A percentile compares a stretch with the other conserved stretches of the same genome.
Conservation (phyloP, 2,888 invertebrate species). For the Eupeodes luniger region DNA sequence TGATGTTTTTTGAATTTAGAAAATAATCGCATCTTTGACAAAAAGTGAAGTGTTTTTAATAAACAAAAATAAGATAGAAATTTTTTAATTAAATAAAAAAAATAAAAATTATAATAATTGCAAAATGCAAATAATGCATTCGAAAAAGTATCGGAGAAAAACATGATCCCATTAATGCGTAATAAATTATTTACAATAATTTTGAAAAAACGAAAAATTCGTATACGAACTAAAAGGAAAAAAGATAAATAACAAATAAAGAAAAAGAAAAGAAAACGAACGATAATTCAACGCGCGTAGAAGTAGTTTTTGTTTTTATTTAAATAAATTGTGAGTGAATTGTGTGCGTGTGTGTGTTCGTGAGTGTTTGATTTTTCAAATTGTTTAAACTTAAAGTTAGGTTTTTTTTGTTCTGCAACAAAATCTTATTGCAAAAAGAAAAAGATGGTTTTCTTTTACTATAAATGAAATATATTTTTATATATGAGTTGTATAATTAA, state of each 20-base stretch:
- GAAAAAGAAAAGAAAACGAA: constrained; percentile 61
- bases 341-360: constrained; percentile 17
- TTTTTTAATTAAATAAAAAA: not conserved
- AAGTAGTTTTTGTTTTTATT: constrained; percentile 51
- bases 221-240: constrained; percentile 83
- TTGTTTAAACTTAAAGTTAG: not conserved
- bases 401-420: not conserved
- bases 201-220: constrained; percentile 82
- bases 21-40: constrained; percentile 1
- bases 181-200: constrained; percentile 81
- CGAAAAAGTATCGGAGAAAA: constrained; percentile 79
- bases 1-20: not conserved
- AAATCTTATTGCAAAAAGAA: not conserved
- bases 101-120: constrained; percentile 69
- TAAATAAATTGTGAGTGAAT: constrained; percentile 19
- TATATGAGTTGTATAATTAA: not conserved
- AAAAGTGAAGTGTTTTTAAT: constrained; percentile 1
- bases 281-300: constrained; percentile 59
- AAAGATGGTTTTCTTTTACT: not conserved
- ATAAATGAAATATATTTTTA: not conserved
- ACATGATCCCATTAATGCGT: constrained; percentile 83
- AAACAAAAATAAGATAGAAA: not conserved
- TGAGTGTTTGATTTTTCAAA: constrained; percentile 22
- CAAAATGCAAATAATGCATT: constrained; percentile 79
- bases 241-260: constrained; percentile 81